A percentile compares a stretch with the other conserved stretches of the same genome.
Conservation (phyloP, 2,797 vertebrate species). For the Xenentodon cancila region DNA sequence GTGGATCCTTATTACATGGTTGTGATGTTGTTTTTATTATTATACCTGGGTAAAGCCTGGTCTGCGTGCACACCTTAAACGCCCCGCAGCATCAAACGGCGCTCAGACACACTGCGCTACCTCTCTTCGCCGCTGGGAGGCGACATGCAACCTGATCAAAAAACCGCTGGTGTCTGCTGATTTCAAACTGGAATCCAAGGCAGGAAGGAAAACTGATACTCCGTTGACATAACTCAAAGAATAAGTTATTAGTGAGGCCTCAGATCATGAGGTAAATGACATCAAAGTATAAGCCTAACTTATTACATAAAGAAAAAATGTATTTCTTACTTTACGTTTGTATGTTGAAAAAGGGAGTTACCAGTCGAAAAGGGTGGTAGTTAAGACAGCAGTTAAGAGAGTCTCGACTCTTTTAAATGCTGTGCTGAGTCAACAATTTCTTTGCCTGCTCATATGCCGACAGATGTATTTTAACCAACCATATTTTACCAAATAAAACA, state of each 20-base stretch:
- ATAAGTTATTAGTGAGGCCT: too few relatives aligned
- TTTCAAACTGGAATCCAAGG: conserved; percentile 1
- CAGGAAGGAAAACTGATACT: background rate
- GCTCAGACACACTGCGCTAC: conserved; percentile 49
- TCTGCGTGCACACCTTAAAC: background rate
- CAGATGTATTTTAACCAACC: background rate
- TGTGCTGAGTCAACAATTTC: conserved; percentile 58
- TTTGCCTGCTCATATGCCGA: conserved; percentile 31
- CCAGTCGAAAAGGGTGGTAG: conserved; percentile 1
- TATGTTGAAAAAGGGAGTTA: background rate
- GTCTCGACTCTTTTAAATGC: conserved; percentile 58
- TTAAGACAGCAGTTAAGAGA: conserved; percentile 26
- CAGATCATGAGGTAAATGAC: too few relatives aligned
- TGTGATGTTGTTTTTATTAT: too few relatives aligned
- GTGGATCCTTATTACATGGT: too few relatives aligned
- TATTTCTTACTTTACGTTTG: background rate
- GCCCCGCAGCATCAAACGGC: conserved; percentile 31
- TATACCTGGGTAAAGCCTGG: background rate
- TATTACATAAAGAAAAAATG: background rate
- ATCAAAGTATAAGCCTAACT: too few relatives aligned
- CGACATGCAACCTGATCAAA: conserved; percentile 55
- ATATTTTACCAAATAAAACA: conserved; percentile 22
- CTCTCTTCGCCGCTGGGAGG: conserved; percentile 67
- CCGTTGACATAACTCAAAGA: too few relatives aligned
- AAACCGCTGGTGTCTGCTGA: background rate